Base-by-base conservation (phyloP, 2,888 invertebrate species). In the Micropterix aruncella region DNA sequence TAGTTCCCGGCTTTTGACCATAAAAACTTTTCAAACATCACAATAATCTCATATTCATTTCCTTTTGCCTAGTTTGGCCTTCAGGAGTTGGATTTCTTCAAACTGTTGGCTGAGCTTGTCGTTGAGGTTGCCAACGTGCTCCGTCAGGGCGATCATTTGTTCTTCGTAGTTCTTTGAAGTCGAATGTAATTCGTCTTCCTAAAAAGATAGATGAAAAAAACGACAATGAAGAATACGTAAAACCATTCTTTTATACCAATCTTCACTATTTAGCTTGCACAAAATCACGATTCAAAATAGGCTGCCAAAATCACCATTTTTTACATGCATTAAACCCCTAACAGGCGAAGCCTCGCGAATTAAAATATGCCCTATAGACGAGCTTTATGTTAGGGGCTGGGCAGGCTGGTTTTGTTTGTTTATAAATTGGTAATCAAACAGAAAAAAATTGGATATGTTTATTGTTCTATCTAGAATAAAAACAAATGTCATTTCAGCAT, bases 91-190 rank as follows among this genome's bases (percentile, higher is more conserved):
- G 52, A 89, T 83, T 59, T 83, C 77, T 63, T 90, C 89, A 58
- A 84, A 82, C 57, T 89, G 87, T 44, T 66, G 64, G 16, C 92
- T 80, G 41, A 95, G 75, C 65, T 89, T 91, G 53, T 93, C 93
- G 64, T 71, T 91, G 73, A 74, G 64, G 40, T 66, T 74, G 27
- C 77, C 77, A 46, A 77, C 70, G 62, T 78, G 78, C 51, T 78
- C 78, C 3, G 76, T 75, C 27, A 78, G 61, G 38, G 77, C 73
- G 1, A 69, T 72, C 60, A 78, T 73, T 60, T 78, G 77, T 49
- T 77, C 69, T 54, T 77, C 77, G 57, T 83, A 83, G 61, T 82
- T 83, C 51, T 70, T 66, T 1, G 77, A 70, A 14, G 77, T 78
- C 2, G 77, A 70, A 40, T 69, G 69, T 0, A 83, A 61, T 53